Evolutionary conservation across 2,888 invertebrate species (phyloP).

Genomic region (Morpho helenor): DNA sequence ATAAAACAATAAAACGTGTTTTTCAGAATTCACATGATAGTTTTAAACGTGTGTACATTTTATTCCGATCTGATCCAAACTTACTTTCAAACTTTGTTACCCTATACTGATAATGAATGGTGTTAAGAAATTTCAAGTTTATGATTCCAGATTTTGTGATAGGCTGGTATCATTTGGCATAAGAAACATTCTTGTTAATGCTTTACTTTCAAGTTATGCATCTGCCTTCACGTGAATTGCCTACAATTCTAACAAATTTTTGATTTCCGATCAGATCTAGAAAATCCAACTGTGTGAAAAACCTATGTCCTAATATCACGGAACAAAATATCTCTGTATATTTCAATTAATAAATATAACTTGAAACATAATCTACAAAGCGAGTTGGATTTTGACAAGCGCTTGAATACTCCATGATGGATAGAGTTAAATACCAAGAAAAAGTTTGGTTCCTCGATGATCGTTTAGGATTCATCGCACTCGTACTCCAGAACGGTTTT

Average conservation of each 20-base stretch:
- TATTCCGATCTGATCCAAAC: too few relatives aligned
- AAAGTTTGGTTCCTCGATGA: not conserved
- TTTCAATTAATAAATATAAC: not conserved
- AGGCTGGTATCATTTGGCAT: too few relatives aligned
- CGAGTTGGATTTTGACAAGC: not conserved
- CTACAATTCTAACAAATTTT: too few relatives aligned
- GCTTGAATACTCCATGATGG: constrained; percentile 5
- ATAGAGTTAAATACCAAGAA: constrained; percentile 10
- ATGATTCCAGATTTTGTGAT: too few relatives aligned
- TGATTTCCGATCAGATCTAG: too few relatives aligned
- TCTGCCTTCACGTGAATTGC: too few relatives aligned
- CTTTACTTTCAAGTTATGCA: too few relatives aligned
- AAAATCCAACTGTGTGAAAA: constrained; percentile 5
- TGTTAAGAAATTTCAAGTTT: too few relatives aligned
- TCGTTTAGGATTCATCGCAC: constrained; percentile 44
- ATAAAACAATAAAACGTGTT: not conserved
- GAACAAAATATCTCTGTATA: constrained; percentile 40
- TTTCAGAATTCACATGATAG: not conserved
- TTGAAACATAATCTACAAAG: not conserved
- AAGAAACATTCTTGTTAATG: too few relatives aligned
- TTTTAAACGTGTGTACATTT: too few relatives aligned
- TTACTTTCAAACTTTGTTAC: too few relatives aligned
- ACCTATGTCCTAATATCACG: constrained; percentile 71
- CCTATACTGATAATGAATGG: too few relatives aligned
- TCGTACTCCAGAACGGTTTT: constrained; percentile 95